Evolutionary conservation across 2,888 invertebrate species (phyloP).

Genomic region (Drosophila koepferae): DNA sequence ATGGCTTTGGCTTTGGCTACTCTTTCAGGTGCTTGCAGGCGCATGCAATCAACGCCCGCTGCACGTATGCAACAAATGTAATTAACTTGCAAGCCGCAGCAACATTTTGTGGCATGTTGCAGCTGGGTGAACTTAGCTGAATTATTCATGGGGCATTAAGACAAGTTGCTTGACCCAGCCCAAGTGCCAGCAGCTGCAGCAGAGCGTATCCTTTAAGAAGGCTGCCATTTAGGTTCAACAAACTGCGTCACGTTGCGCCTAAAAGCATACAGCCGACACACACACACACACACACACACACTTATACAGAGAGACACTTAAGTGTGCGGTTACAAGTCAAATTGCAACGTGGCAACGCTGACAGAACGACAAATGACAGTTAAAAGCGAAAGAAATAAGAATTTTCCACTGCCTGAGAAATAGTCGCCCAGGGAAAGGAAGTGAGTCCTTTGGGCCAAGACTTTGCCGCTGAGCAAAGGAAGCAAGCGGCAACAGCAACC

Average conservation of each 20-base stretch:
- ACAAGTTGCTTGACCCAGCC: slow-evolving; percentile 62
- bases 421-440: slow-evolving; percentile 44
- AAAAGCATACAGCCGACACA: slow-evolving; percentile 68
- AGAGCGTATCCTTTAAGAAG: slow-evolving; percentile 46
- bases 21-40: slow-evolving; percentile 30
- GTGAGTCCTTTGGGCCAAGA: slow-evolving; percentile 30
- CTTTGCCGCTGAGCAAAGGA: not conserved
- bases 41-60: slow-evolving; percentile 60
- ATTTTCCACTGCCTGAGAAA: slow-evolving; percentile 36
- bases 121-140: slow-evolving; percentile 45
- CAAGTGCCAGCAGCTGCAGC: slow-evolving; percentile 1
- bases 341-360: slow-evolving; percentile 63
- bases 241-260: slow-evolving; percentile 76
- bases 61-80: slow-evolving; percentile 75
- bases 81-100: slow-evolving; percentile 67
- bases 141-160: slow-evolving; percentile 75
- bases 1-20: slow-evolving; percentile 1
- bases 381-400: slow-evolving; percentile 51
- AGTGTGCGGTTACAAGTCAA: slow-evolving; percentile 77
- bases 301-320: slow-evolving; percentile 31
- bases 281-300: slow-evolving; percentile 28
- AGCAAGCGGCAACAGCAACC: slow-evolving; percentile 25
- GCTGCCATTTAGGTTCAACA: slow-evolving; percentile 65
- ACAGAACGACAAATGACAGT: slow-evolving; percentile 75
- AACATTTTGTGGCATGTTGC: slow-evolving; percentile 48